Conservation (phyloP, 2,113 vertebrate genomes). For the Xerus inauris region DNA sequence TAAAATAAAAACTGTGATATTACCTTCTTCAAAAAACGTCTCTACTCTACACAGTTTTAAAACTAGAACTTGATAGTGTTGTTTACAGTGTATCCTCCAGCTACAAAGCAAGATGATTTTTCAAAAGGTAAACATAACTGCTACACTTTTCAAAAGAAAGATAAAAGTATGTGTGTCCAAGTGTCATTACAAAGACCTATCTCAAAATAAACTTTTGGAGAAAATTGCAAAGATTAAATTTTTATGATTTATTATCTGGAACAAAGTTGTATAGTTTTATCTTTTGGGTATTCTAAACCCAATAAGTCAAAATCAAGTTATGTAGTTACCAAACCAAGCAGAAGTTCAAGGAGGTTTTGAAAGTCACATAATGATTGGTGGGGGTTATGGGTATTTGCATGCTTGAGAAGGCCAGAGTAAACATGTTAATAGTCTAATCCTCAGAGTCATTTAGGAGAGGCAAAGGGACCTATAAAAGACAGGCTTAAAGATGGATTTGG, state of each 20-base stretch:
- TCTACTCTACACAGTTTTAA: neutral
- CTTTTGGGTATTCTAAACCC: conserved; percentile 24
- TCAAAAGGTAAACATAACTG: conserved; percentile 37
- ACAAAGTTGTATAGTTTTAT: conserved; percentile 8
- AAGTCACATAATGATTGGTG: neutral
- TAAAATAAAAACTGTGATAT: neutral
- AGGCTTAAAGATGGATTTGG: neutral
- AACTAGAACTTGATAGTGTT: neutral
- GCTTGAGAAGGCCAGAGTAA: neutral
- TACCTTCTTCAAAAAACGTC: neutral
- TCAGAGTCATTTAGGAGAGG: neutral
- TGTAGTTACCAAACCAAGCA: neutral
- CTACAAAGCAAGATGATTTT: conserved; percentile 45
- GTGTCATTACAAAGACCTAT: conserved; percentile 31
- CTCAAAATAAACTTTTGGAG: conserved; percentile 30
- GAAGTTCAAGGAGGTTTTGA: neutral
- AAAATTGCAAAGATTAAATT: conserved; percentile 51
- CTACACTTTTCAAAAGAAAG: conserved; percentile 57
- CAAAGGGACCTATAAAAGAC: neutral
- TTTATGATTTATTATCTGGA: conserved; percentile 55
- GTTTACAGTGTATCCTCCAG: conserved; percentile 14
- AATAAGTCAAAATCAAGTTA: neutral
- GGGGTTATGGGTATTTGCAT: neutral
- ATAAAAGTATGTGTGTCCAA: conserved; percentile 36
- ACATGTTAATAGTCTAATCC: neutral